A percentile compares a stretch with the other conserved stretches of the same genome.
phyloP scores from a whole-genome alignment of 2,888 invertebrate species.

The Neoaliturus tenellus region DNA sequence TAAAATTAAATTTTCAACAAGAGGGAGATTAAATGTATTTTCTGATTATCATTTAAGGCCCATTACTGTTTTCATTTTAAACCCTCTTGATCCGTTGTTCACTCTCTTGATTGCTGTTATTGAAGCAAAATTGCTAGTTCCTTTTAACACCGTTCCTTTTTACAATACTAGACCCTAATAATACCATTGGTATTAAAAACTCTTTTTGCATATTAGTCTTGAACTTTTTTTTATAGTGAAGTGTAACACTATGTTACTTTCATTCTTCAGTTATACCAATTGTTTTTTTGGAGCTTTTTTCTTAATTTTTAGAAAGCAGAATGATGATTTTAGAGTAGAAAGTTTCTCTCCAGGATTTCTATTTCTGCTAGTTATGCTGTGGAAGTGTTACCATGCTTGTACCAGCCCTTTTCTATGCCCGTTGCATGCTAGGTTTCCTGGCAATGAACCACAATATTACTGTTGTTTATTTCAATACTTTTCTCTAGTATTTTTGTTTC shows the following conservation, averaged over 20 bases:
- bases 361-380: not conserved
- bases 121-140: no score
- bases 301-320: not conserved
- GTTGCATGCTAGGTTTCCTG: not conserved
- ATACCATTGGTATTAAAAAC: no score
- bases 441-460: not conserved
- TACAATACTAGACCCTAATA: no score
- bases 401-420: not conserved
- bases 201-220: no score
- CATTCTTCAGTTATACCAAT: not conserved
- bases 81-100: no score
- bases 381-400: not conserved
- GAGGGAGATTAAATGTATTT: no score
- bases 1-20: no score
- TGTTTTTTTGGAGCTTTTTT: not conserved
- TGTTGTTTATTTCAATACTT: not conserved
- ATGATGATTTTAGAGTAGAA: not conserved
- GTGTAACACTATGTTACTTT: not conserved
- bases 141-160: no score
- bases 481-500: not conserved
- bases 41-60: no score
- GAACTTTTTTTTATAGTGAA: no score
- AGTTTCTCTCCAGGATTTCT: not conserved
- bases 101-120: no score
- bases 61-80: no score